Conservation (phyloP, 2,888 invertebrate genomes). For the Arge pagana region DNA sequence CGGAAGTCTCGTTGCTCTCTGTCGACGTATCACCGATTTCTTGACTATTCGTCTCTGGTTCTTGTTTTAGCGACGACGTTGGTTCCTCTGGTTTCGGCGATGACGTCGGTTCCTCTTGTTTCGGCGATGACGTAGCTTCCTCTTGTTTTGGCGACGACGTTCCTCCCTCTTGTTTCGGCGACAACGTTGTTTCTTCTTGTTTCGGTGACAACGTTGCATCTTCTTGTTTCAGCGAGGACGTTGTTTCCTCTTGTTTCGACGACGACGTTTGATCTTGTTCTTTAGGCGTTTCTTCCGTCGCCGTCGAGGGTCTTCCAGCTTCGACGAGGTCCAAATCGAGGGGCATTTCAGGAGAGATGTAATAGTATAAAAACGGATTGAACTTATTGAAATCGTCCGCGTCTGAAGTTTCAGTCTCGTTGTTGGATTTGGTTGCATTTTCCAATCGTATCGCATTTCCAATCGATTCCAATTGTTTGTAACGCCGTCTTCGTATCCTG, state of each 20-base stretch:
- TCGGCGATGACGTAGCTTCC: background rate
- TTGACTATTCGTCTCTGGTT: background rate
- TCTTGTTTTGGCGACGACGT: too few relatives aligned
- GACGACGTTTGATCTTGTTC: too few relatives aligned
- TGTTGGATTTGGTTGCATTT: slow-evolving; percentile 35
- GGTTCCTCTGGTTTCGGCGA: background rate
- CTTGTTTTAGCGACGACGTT: too few relatives aligned
- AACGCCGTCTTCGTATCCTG: background rate
- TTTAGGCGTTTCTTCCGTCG: slow-evolving; percentile 6
- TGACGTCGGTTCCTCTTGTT: background rate
- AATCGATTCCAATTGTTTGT: background rate
- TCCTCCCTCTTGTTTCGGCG: too few relatives aligned
- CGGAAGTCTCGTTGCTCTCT: slow-evolving; percentile 5
- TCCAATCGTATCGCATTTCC: too few relatives aligned
- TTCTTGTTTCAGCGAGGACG: too few relatives aligned
- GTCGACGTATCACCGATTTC: slow-evolving; percentile 3
- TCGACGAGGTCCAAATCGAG: slow-evolving; percentile 58
- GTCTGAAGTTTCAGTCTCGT: slow-evolving; percentile 40
- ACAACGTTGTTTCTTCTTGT: background rate
- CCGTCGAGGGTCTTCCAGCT: slow-evolving; percentile 34
- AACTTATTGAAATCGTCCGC: slow-evolving; percentile 57
- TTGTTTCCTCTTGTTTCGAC: too few relatives aligned
- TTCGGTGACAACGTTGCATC: background rate
- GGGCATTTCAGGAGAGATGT: slow-evolving; percentile 61
- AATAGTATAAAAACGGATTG: slow-evolving; percentile 64